phyloP scores from a whole-genome alignment of 2,888 invertebrate genomes.

The Embidobia sp. region DNA sequence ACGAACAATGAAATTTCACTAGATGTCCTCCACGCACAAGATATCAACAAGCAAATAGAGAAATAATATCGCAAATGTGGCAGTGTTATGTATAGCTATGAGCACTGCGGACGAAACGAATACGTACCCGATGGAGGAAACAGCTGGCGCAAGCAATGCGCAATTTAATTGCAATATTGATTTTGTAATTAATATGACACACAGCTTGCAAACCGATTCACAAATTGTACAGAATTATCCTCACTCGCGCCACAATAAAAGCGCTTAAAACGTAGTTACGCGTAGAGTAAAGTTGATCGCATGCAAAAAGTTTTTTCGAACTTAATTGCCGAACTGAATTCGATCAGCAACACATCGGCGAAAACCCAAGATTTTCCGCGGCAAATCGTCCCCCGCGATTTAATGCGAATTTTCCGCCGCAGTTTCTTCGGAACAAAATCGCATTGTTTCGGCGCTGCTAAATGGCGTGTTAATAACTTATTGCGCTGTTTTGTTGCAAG shows the following conservation, averaged over 20 bases:
- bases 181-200: conserved; percentile 40
- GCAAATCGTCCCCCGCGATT: no score
- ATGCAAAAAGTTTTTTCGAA: no score
- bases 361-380: no score
- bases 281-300: no score
- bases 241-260: conserved; percentile 1
- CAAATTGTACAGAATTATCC: conserved; percentile 12
- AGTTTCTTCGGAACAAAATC: no score
- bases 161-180: conserved; percentile 34
- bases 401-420: no score
- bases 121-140: conserved; percentile 15
- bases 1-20: not conserved
- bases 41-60: conserved; percentile 19
- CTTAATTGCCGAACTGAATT: no score
- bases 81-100: conserved; percentile 11
- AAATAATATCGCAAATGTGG: conserved; percentile 15
- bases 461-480: conserved; percentile 18
- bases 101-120: conserved; percentile 2
- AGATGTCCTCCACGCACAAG: conserved; percentile 2
- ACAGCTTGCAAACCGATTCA: conserved; percentile 16
- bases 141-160: conserved; percentile 23
- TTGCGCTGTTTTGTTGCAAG: conserved; percentile 9
- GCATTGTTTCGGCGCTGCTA: no score
- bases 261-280: not conserved
- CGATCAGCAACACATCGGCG: no score